Percentiles rank a stretch among this genome's conserved stretches.
Evolutionary conservation across 2,113 vertebrate genomes (phyloP).

Genomic region (Labeo catla): DNA sequence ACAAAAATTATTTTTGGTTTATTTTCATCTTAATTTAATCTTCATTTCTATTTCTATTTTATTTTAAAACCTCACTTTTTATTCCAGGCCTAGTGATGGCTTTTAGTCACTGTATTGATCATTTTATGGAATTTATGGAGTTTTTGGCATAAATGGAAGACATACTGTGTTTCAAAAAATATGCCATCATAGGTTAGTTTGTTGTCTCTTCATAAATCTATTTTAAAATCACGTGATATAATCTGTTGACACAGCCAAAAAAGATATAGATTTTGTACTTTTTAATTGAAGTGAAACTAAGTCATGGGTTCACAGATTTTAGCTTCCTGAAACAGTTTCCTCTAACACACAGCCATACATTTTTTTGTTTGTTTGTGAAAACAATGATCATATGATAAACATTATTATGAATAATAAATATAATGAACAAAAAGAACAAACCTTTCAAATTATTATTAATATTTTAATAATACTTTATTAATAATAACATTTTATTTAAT

Average conservation of each 20-base stretch:
- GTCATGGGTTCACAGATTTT: not conserved
- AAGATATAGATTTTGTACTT: not conserved
- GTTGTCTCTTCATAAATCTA: too few relatives aligned
- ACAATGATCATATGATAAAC: not conserved
- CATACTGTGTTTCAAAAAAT: not conserved
- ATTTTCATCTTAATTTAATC: too few relatives aligned
- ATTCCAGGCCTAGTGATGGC: too few relatives aligned
- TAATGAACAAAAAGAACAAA: not conserved
- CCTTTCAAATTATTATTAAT: not conserved
- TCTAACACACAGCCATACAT: not conserved
- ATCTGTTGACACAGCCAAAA: not conserved
- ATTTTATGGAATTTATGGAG: not conserved
- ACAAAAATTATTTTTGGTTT: too few relatives aligned
- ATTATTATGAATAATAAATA: not conserved
- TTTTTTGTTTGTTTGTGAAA: not conserved
- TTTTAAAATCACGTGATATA: not conserved
- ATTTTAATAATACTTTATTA: not conserved
- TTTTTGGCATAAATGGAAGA: too few relatives aligned
- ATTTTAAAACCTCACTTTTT: too few relatives aligned
- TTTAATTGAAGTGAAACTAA: not conserved
- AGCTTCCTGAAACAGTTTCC: conserved; percentile 11
- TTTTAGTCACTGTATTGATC: too few relatives aligned
- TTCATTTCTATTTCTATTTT: too few relatives aligned
- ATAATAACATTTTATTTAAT: not conserved
- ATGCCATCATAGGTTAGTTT: too few relatives aligned